Base-by-base conservation (phyloP, 2,113 vertebrate species). In the Scomber colias region DNA sequence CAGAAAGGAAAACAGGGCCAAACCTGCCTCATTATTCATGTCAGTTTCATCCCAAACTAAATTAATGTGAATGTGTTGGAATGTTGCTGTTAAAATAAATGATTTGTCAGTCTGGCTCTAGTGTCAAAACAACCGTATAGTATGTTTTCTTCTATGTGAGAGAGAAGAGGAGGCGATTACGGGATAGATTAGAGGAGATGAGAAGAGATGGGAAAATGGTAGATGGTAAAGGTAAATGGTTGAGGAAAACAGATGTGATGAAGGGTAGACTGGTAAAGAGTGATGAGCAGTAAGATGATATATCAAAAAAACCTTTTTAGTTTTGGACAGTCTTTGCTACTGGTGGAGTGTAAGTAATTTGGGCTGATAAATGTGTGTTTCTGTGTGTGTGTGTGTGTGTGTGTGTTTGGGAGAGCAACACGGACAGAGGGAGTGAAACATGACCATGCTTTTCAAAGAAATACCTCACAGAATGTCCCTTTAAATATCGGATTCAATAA, bases 1-100 rank as follows among this genome's bases (percentile, higher is more conserved):
- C 79, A 27, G 53, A 70, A 63, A 46, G 61, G 56, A 60, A 45
- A 62, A 68, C 61, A 31, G 40, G 54, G 67, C 21, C 67, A 54
- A 46, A 21, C 19, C 13, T 53, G 66, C 46, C 61, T 88, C 83
- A 87, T 85, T 88, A 83, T 79, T 88, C 75, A 80, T 55, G 65
- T 56, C 11, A 5, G 69, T 59, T 60, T 68, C 59, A 53, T 62
- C 27, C 15, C 45, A 40, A 66, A 75, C 78, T 61, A 71, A 86
- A 84, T 78, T 14, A 76, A 82, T 67, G 24, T 17, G 51, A 76
- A 57, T 49, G 45, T 50, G 64, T 45, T 53, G 17, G 55, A 71
- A 31, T 50, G 69, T 13, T 59, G 64, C 48, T 31, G 81, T 61
- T 48, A 55, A 63, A 77, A 68, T 68, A 77, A 61, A 57, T 50